Evolutionary conservation across 2,797 vertebrate species (phyloP).

Genomic region (Taenioides sp.): DNA sequence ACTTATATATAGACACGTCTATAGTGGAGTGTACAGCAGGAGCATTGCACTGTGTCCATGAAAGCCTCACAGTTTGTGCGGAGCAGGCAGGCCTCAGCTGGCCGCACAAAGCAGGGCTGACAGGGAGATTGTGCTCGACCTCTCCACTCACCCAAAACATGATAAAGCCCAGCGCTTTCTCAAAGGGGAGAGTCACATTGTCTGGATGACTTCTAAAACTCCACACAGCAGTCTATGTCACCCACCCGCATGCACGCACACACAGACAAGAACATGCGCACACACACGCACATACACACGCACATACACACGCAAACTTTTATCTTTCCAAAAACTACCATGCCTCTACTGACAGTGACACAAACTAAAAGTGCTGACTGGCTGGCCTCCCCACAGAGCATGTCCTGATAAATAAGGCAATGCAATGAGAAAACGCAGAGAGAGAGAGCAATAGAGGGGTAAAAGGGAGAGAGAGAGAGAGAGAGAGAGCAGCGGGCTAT

Average conservation of each 20-base stretch:
- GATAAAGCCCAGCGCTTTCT: slow-evolving; percentile 52
- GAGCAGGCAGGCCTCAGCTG: slow-evolving; percentile 45
- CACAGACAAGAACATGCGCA: slow-evolving; percentile 15
- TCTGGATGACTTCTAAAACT: slow-evolving; percentile 55
- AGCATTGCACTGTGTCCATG: slow-evolving; percentile 16
- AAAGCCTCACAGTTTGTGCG: slow-evolving; percentile 29
- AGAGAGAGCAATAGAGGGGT: neutral
- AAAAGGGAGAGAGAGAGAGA: slow-evolving; percentile 23
- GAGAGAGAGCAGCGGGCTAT: slow-evolving; percentile 56
- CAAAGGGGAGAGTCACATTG: slow-evolving; percentile 53
- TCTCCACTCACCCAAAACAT: slow-evolving; percentile 55
- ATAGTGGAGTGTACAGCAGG: slow-evolving; percentile 20
- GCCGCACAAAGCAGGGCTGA: slow-evolving; percentile 43
- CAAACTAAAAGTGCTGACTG: slow-evolving; percentile 57
- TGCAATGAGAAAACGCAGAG: slow-evolving; percentile 47
- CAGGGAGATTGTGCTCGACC: slow-evolving; percentile 53
- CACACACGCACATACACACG: slow-evolving; percentile 9
- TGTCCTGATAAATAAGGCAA: slow-evolving; percentile 68
- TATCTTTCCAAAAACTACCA: slow-evolving; percentile 37
- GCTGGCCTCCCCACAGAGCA: slow-evolving; percentile 52
- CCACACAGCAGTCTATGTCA: slow-evolving; percentile 43
- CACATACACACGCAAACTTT: slow-evolving; percentile 44
- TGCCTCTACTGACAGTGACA: slow-evolving; percentile 40
- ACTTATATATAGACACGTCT: no score
- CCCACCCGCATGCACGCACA: slow-evolving; percentile 9